Percentiles rank a stretch among this genome's conserved stretches.
phyloP scores from a whole-genome alignment of 2,797 vertebrate genomes.

The Mus caroli region DNA sequence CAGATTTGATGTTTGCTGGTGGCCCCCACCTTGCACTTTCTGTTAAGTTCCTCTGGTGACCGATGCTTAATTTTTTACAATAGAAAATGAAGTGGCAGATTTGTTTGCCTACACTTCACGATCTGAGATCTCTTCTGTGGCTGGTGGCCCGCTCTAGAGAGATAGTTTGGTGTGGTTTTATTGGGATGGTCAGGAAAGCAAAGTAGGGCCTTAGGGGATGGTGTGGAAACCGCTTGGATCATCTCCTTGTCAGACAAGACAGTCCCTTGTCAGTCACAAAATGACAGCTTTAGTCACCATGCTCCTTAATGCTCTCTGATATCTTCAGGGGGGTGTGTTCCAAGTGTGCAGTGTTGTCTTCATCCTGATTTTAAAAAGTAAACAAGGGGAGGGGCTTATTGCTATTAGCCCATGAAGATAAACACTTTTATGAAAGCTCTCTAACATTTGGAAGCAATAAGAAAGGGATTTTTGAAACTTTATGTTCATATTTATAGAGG shows the following conservation, averaged over 20 bases:
- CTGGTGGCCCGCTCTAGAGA: not conserved
- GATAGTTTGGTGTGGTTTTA: not conserved
- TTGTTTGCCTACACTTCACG: not conserved
- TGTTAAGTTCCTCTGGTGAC: not conserved
- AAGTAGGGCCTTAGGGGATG: not conserved
- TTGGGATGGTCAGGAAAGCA: not conserved
- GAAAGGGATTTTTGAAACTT: slow-evolving; percentile 52
- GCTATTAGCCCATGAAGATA: not conserved
- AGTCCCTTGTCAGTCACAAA: not conserved
- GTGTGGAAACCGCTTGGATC: not conserved
- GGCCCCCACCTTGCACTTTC: not conserved
- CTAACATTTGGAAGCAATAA: slow-evolving; percentile 2
- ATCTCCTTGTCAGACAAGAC: not conserved
- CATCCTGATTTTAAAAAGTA: slow-evolving; percentile 36
- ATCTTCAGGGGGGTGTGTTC: not conserved
- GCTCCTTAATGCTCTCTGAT: not conserved
- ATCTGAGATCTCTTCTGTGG: not conserved
- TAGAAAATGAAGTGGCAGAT: not conserved
- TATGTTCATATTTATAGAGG: not conserved
- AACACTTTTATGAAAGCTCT: not conserved
- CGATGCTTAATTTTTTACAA: not conserved
- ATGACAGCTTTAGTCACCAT: not conserved
- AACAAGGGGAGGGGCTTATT: slow-evolving; percentile 15
- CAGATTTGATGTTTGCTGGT: not conserved
- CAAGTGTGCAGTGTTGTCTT: not conserved